Percentiles rank a stretch among this genome's conserved stretches.
phyloP scores from a whole-genome alignment of 92 coral and sea anemone genomes.

The Heteractis magnifica region DNA sequence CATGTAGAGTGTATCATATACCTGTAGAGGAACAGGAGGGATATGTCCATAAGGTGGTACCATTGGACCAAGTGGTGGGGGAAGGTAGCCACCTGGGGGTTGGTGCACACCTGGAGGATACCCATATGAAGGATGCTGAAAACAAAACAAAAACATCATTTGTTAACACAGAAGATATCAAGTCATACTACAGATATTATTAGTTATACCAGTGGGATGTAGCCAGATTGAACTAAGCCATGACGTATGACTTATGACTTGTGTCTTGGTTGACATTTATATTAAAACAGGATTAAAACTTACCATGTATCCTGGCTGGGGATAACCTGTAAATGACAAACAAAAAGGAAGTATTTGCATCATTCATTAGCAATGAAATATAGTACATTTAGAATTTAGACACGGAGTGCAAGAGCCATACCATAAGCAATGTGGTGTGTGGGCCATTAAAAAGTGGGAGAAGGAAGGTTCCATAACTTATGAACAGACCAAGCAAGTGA shows the following conservation, averaged over 20 bases:
- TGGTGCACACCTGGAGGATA: slow-evolving; percentile 45
- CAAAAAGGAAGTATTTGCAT: neutral
- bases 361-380: too few relatives aligned
- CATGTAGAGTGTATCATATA: neutral
- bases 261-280: too few relatives aligned
- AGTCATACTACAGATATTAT: neutral
- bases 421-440: too few relatives aligned
- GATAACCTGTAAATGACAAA: slow-evolving; percentile 32
- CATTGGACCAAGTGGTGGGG: slow-evolving; percentile 34
- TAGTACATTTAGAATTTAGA: too few relatives aligned
- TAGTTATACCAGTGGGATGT: neutral
- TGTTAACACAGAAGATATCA: neutral
- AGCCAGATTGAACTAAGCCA: neutral
- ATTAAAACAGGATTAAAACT: neutral
- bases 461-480: too few relatives aligned
- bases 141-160: neutral
- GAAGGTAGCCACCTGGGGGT: slow-evolving; percentile 55
- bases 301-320: slow-evolving; percentile 62
- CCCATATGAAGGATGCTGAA: slow-evolving; percentile 34
- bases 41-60: slow-evolving; percentile 34
- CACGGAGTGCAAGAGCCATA: too few relatives aligned
- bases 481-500: too few relatives aligned
- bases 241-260: neutral
- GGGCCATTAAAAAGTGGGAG: too few relatives aligned
- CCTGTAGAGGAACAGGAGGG: slow-evolving; percentile 45